Percentiles rank a stretch among this genome's conserved stretches.
phyloP scores from a whole-genome alignment of 2,797 vertebrate species.

The Sebastes miniatus region DNA sequence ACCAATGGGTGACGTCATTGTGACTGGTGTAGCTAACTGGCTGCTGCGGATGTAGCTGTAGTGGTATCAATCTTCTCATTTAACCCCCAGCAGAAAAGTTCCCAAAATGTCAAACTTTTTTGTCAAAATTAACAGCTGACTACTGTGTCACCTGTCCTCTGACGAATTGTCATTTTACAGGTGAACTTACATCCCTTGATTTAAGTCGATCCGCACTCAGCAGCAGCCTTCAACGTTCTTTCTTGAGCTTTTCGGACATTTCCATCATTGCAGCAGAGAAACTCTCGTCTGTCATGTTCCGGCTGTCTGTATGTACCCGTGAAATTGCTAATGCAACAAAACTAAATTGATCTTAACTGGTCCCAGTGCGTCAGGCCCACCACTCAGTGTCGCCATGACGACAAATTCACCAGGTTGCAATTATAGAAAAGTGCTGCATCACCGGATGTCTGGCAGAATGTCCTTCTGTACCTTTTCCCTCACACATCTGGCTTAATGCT shows the following conservation, averaged over 20 bases:
- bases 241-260: neutral
- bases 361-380: constrained; percentile 44
- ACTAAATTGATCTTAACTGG: constrained; percentile 65
- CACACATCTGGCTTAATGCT: neutral
- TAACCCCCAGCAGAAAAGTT: neutral
- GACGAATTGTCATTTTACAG: neutral
- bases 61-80: neutral
- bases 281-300: constrained; percentile 31
- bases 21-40: neutral
- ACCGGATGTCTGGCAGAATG: constrained; percentile 41
- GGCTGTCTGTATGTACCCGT: constrained; percentile 38
- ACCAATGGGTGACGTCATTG: no score
- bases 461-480: constrained; percentile 22
- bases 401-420: constrained; percentile 68
- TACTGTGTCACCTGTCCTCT: neutral
- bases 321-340: constrained; percentile 66
- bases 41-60: neutral
- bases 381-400: constrained; percentile 69
- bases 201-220: neutral
- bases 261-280: neutral
- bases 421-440: constrained; percentile 55
- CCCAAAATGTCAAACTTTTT: neutral
- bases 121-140: neutral
- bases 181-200: neutral
- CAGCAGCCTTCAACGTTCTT: neutral